Evolutionary conservation across 2,797 vertebrate species (phyloP).

Genomic region (Lagocephalus sceleratus): DNA sequence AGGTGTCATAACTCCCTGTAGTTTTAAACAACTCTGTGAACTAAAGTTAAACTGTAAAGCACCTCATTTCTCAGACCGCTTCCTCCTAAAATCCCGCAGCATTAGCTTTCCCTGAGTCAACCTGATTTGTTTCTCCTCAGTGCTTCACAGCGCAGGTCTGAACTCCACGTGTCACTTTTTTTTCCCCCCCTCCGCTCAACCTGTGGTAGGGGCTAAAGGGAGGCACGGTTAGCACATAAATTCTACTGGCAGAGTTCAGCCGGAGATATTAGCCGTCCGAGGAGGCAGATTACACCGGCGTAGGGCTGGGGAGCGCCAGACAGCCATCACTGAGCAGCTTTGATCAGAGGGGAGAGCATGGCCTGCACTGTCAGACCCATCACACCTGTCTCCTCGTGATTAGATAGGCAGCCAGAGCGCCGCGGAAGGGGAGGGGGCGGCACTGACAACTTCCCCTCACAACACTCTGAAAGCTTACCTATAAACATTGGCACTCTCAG

Average conservation of each 20-base stretch:
- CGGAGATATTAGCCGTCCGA: constrained; percentile 76
- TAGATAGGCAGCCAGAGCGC: constrained; percentile 68
- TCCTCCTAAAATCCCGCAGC: constrained; percentile 52
- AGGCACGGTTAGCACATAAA: constrained; percentile 73
- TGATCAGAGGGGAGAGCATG: constrained; percentile 79
- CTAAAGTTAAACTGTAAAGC: constrained; percentile 45
- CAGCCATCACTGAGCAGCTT: constrained; percentile 78
- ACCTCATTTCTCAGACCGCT: constrained; percentile 33
- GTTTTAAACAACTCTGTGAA: constrained; percentile 24
- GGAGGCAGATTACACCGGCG: constrained; percentile 77
- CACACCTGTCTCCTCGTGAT: constrained; percentile 72
- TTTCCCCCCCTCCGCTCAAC: constrained; percentile 41
- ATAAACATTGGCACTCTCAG: constrained; percentile 27
- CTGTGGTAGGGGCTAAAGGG: constrained; percentile 66
- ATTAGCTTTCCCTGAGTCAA: constrained; percentile 67
- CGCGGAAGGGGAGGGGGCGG: constrained; percentile 56
- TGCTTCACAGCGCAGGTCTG: constrained; percentile 54
- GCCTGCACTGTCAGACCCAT: constrained; percentile 75
- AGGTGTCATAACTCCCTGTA: constrained; percentile 11
- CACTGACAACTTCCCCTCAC: constrained; percentile 68
- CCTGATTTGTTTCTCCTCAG: constrained; percentile 64
- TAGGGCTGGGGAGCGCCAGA: constrained; percentile 68
- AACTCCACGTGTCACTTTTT: constrained; percentile 63
- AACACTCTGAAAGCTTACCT: constrained; percentile 62
- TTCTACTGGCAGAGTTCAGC: constrained; percentile 66